These are phyloP conservation scores for Leptodactylus fallax DNA, from an alignment of 2,797 vertebrate genomes.

Conservation along the genomic window DNA sequence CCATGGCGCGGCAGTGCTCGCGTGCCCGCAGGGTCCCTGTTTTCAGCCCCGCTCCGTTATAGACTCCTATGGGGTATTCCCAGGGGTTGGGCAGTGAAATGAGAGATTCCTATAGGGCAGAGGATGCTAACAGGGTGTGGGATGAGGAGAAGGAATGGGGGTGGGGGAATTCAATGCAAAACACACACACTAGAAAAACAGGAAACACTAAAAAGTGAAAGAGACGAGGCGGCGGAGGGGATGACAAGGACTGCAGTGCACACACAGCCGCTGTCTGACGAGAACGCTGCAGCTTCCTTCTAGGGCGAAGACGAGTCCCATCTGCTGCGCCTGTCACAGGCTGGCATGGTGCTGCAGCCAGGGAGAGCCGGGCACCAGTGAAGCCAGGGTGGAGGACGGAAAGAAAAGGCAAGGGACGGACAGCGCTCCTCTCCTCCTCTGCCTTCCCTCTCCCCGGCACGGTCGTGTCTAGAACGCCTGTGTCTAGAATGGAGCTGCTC, in stretches of 20 bases:
- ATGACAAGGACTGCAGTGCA: conserved; percentile 22
- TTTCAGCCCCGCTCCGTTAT: not conserved
- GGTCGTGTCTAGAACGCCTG: not conserved
- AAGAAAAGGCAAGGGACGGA: not conserved
- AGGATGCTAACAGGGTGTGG: not conserved
- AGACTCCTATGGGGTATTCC: not conserved
- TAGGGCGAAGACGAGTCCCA: conserved; percentile 48
- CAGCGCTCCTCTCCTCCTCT: not conserved
- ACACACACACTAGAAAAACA: conserved; percentile 19
- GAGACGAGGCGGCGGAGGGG: not conserved
- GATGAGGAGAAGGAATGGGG: not conserved
- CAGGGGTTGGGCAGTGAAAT: not conserved
- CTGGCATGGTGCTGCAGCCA: conserved; percentile 45
- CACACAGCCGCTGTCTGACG: conserved; percentile 6
- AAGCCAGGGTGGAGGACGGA: no score
- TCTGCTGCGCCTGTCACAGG: conserved; percentile 53
- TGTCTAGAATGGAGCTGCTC: conserved; percentile 15
- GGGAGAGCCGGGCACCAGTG: not conserved
- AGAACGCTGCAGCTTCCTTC: not conserved
- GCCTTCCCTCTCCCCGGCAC: not conserved
- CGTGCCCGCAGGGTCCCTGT: not conserved
- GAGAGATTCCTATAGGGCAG: not conserved
- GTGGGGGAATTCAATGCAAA: not conserved
- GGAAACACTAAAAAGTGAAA: conserved; percentile 33
- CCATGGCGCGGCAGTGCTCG: conserved; percentile 41